Base-by-base conservation (phyloP, 2,888 invertebrate species). In the Maniola hyperantus region DNA sequence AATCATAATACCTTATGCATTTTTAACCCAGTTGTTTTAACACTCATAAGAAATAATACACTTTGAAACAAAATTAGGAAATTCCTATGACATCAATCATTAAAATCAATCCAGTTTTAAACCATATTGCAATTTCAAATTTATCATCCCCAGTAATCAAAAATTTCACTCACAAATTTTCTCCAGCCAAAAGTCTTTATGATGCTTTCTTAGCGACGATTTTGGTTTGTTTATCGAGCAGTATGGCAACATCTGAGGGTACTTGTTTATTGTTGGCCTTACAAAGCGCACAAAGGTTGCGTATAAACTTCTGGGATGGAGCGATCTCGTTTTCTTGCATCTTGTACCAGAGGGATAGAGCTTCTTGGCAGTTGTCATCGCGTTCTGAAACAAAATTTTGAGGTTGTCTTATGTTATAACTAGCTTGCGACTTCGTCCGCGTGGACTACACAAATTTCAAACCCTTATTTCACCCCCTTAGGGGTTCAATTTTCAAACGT, bases 311-410 rank as follows among this genome's bases (percentile, higher is more conserved):
- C 73, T 87, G 80, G 0, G 89, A 85, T 0, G 93, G 89, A 0
- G 77, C 76, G 13, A 89, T 71, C 68, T 93, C 87, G 0, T 77
- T 75, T 20, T 93, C 93, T 72, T 92, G 89, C 84, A 94, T 88
- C 69, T 83, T 81, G 39, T 80, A 80, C 89, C 92, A 93, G 6
- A 94, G 83, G 0, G 79, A 74, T 5, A 93, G 34, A 0, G 93
- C 94, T 39, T 82, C 83, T 34, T 82, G 74, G 71, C 78, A 85
- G 71, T 93, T 87, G 73, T 93, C 91, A 6, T 90, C 88, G 7
- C 89, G 87, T 79, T 91, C 94, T 94, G 79, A 36, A 85, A 84
- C 71, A 58, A 57, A 7, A 26, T 26, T 26, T 26, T 18, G 18
- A 6, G 18, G 8, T 36, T 36, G 6, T 26, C 26, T 26, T 26